These are phyloP conservation scores for Homarus gammarus DNA, from an alignment of 2,888 invertebrate genomes.

Conservation along the genomic window DNA sequence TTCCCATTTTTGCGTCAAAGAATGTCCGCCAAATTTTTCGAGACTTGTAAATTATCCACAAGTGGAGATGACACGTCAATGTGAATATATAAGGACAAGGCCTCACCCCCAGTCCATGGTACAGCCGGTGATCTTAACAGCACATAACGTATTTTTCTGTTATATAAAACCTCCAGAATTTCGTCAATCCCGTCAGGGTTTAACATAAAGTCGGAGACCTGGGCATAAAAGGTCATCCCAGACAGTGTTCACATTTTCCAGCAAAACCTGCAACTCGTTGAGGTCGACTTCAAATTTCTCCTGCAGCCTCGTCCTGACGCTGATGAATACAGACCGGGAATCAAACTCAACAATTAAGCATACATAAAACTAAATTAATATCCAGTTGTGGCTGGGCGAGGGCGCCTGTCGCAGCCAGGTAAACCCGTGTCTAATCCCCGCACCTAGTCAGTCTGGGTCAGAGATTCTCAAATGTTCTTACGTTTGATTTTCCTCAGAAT, in stretches of 20 bases:
- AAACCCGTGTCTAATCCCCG: slow-evolving; percentile 24
- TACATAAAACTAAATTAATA: slow-evolving; percentile 49
- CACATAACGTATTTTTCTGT: neutral
- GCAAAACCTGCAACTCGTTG: neutral
- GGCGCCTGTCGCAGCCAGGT: slow-evolving; percentile 21
- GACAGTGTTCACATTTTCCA: neutral
- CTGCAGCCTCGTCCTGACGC: neutral
- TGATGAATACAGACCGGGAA: neutral
- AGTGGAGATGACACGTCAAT: neutral
- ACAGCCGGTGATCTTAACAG: neutral
- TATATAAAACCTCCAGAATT: neutral
- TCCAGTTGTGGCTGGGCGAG: slow-evolving; percentile 22
- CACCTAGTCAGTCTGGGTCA: neutral
- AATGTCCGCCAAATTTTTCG: neutral
- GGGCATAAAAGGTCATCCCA: neutral
- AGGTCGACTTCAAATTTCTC: neutral
- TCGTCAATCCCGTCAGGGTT: neutral
- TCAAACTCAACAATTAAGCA: slow-evolving; percentile 43
- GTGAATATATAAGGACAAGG: no score
- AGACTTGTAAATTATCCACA: neutral
- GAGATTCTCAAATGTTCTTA: no score
- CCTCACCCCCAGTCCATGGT: no score
- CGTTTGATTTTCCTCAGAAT: no score
- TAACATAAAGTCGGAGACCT: neutral
- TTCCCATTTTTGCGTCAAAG: neutral